Conservation (phyloP, 2,113 vertebrate genomes). For the Tretioscincus oriximinensis region DNA sequence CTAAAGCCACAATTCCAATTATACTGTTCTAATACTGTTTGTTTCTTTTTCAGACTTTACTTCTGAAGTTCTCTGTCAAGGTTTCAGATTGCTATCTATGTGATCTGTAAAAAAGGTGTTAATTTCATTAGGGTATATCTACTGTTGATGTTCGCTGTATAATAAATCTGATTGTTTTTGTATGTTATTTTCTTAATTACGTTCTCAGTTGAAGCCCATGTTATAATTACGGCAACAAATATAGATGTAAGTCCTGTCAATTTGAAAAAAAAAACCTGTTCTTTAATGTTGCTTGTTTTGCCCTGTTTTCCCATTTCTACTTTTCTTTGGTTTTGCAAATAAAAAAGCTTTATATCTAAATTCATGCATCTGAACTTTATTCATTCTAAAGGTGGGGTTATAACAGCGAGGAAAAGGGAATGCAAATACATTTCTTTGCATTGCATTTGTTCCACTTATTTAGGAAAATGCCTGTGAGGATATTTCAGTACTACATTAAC, state of each 20-base stretch:
- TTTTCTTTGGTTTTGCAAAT: background rate
- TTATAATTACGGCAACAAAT: background rate
- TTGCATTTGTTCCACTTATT: background rate
- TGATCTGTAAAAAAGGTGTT: background rate
- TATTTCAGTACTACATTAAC: background rate
- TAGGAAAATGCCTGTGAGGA: background rate
- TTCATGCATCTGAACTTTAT: background rate
- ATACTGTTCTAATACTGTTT: background rate
- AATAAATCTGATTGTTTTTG: background rate
- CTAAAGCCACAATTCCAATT: background rate
- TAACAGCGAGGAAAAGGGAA: background rate
- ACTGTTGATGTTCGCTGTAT: background rate
- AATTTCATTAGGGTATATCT: background rate
- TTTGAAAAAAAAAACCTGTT: background rate
- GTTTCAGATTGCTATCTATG: background rate
- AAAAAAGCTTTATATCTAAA: background rate
- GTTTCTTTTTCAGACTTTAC: background rate
- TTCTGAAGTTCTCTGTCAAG: background rate
- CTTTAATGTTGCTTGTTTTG: constrained; percentile 1
- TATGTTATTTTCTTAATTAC: background rate
- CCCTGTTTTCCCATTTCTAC: background rate
- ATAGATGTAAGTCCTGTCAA: background rate
- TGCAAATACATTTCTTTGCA: background rate
- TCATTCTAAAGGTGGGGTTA: background rate
- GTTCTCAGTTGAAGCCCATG: fast-evolving